These are phyloP conservation scores for Ahaetulla prasina DNA, from an alignment of 2,113 vertebrate species.

Conservation along the genomic window DNA sequence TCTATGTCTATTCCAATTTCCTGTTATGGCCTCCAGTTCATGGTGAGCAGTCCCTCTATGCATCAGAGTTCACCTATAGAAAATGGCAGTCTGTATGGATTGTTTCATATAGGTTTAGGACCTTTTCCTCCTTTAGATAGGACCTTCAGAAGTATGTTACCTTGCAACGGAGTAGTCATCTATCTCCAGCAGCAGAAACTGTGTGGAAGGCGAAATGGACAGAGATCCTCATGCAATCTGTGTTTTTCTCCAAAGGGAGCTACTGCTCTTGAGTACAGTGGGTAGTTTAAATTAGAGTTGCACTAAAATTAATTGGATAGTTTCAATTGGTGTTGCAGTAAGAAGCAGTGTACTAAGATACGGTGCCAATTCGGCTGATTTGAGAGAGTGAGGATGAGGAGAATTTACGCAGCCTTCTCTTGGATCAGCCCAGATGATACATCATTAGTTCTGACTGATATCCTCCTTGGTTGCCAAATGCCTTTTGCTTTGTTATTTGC, in stretches of 20 bases:
- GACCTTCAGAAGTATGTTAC: neutral
- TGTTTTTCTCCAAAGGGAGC: neutral
- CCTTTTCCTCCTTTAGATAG: neutral
- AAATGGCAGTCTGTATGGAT: neutral
- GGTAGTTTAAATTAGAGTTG: neutral
- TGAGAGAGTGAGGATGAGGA: neutral
- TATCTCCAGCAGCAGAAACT: neutral
- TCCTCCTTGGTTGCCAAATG: neutral
- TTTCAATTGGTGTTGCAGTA: neutral
- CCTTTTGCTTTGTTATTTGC: neutral
- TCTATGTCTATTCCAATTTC: neutral
- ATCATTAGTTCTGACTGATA: neutral
- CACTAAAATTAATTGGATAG: neutral
- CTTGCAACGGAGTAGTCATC: neutral
- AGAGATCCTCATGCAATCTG: neutral
- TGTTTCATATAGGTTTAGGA: neutral
- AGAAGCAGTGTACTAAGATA: neutral
- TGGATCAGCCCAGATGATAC: neutral
- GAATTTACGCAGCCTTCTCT: neutral
- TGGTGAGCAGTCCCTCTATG: neutral
- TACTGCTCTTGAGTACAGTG: neutral
- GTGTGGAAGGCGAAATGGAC: neutral
- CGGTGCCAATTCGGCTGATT: neutral
- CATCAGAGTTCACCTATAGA: neutral
- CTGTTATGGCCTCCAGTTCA: neutral